These are phyloP conservation scores for Strigamia maritima DNA, from an alignment of 2,888 invertebrate genomes.

Conservation along the genomic window DNA sequence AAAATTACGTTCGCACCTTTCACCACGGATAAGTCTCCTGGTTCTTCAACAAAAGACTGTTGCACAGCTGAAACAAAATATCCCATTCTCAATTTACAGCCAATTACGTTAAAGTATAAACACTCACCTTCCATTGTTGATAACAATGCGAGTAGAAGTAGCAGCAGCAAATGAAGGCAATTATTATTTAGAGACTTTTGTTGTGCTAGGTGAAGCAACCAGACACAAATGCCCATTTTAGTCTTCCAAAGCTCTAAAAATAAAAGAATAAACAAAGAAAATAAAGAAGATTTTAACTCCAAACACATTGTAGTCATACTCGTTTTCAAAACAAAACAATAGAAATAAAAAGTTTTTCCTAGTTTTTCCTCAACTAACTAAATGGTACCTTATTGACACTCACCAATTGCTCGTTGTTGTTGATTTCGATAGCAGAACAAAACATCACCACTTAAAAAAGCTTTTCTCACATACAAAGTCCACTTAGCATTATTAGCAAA, in stretches of 20 bases:
- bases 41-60: conserved; percentile 89
- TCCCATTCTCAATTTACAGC: too few species aligned
- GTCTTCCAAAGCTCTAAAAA: background rate
- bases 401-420: background rate
- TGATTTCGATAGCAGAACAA: background rate
- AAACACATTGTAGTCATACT: too few species aligned
- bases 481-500: background rate
- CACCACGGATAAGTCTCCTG: conserved; percentile 84
- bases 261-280: background rate
- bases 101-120: too few species aligned
- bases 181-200: background rate
- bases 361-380: too few species aligned
- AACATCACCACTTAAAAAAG: background rate
- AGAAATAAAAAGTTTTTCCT: background rate
- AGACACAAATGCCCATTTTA: background rate
- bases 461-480: background rate
- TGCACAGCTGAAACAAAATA: conserved; percentile 51
- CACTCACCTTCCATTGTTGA: conserved; percentile 2
- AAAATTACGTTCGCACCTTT: conserved; percentile 83
- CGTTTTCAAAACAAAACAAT: background rate
- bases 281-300: too few species aligned
- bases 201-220: background rate
- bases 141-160: background rate
- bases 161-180: background rate
- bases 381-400: background rate